A percentile compares a stretch with the other conserved stretches of the same genome.
Evolutionary conservation across 2,797 vertebrate species (phyloP).

Genomic region (Tenualosa ilisha): DNA sequence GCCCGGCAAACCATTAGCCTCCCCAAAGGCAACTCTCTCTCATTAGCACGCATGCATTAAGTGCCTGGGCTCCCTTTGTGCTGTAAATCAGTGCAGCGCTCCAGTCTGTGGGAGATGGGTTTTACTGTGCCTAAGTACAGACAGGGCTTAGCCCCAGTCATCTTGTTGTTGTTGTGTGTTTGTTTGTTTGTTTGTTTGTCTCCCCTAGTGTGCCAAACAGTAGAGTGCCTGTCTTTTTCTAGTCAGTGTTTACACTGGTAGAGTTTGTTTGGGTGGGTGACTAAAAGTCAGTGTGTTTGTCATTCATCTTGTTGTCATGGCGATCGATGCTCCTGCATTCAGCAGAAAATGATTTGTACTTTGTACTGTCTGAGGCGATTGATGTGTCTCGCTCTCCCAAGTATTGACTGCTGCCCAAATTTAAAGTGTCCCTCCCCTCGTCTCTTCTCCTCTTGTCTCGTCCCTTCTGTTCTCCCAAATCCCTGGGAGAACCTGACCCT

Average conservation of each 20-base stretch:
- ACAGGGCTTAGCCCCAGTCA: neutral
- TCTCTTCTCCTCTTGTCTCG: neutral
- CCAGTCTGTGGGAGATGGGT: neutral
- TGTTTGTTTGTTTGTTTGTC: neutral
- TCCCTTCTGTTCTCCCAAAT: neutral
- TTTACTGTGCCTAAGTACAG: neutral
- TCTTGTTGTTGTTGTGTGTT: neutral
- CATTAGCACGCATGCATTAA: conserved; percentile 14
- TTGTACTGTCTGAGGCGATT: neutral
- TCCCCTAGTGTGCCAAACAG: neutral
- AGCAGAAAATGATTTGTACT: neutral
- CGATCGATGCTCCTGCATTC: neutral
- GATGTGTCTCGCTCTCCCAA: neutral
- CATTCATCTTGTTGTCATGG: neutral
- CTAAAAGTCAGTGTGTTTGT: neutral
- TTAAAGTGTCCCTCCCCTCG: neutral
- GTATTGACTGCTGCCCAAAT: neutral
- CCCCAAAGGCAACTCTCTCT: neutral
- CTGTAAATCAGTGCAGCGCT: neutral
- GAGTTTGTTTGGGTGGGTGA: neutral
- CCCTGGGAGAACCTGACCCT: no score
- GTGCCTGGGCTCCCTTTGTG: neutral
- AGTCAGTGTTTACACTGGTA: neutral
- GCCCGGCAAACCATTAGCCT: neutral
- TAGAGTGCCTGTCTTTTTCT: neutral